phyloP scores from a whole-genome alignment of 2,888 invertebrate species.

The Eupeodes luniger region DNA sequence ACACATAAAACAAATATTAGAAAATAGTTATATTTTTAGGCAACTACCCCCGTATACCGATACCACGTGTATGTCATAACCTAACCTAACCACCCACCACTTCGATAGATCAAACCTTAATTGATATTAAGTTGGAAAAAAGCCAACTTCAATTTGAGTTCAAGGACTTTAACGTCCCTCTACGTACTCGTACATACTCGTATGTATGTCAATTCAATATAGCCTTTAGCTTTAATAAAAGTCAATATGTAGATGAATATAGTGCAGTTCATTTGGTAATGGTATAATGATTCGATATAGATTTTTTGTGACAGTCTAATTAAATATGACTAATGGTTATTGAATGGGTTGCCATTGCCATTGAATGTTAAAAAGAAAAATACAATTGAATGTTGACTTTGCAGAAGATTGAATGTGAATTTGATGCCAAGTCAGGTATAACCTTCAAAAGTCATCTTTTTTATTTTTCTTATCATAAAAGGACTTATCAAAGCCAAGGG shows the following conservation, averaged over 20 bases:
- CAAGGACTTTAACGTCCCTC: slow-evolving; percentile 50
- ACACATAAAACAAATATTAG: slow-evolving; percentile 5
- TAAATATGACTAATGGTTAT: slow-evolving; percentile 67
- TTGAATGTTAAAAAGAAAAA: slow-evolving; percentile 15
- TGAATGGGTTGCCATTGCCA: slow-evolving; percentile 17
- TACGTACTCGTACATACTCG: no score
- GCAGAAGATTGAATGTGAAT: slow-evolving; percentile 26
- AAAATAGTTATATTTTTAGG: slow-evolving; percentile 21
- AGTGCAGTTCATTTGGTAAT: slow-evolving; percentile 7
- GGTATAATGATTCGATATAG: slow-evolving; percentile 36
- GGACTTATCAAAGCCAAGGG: slow-evolving; percentile 10
- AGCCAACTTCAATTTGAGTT: slow-evolving; percentile 43
- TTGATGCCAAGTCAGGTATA: slow-evolving; percentile 22
- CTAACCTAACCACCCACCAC: background rate
- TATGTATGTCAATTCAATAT: slow-evolving; percentile 13
- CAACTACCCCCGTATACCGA: background rate
- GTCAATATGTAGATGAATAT: background rate
- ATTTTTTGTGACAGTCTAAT: slow-evolving; percentile 54
- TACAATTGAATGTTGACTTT: slow-evolving; percentile 53
- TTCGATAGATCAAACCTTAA: background rate
- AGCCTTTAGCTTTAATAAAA: slow-evolving; percentile 30
- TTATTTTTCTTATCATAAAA: background rate
- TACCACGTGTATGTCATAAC: background rate
- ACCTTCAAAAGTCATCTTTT: slow-evolving; percentile 28
- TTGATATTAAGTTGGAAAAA: slow-evolving; percentile 44